phyloP scores from a whole-genome alignment of 2,797 vertebrate genomes.

The Acrossocheilus fasciatus region DNA sequence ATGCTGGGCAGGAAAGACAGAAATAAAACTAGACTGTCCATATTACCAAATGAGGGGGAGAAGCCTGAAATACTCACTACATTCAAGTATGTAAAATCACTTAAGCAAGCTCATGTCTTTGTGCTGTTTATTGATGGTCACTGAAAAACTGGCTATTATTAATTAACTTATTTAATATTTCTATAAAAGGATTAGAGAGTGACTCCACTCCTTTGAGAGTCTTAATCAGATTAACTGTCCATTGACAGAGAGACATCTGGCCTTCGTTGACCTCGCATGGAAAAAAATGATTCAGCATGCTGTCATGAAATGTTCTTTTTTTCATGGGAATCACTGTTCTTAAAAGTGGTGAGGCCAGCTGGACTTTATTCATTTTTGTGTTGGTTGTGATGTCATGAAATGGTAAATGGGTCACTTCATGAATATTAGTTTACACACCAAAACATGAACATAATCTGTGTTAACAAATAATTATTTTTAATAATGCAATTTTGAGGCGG shows the following conservation, averaged over 20 bases:
- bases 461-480: neutral
- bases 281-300: neutral
- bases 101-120: neutral
- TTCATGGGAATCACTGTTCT: neutral
- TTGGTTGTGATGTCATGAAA: neutral
- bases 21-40: neutral
- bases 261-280: neutral
- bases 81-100: slow-evolving; percentile 13
- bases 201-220: neutral
- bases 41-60: neutral
- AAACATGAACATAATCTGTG: neutral
- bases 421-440: neutral
- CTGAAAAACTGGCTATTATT: neutral
- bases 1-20: slow-evolving; percentile 31
- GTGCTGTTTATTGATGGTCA: neutral
- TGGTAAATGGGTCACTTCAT: neutral
- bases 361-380: neutral
- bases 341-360: neutral
- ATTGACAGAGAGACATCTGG: neutral
- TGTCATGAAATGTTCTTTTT: neutral
- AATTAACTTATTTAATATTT: neutral
- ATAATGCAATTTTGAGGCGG: neutral
- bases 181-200: neutral
- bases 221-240: neutral
- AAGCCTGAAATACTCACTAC: neutral